A percentile compares a stretch with the other conserved stretches of the same genome.
Evolutionary conservation across 2,797 vertebrate genomes (phyloP).

Genomic region (Ciconia nigra): DNA sequence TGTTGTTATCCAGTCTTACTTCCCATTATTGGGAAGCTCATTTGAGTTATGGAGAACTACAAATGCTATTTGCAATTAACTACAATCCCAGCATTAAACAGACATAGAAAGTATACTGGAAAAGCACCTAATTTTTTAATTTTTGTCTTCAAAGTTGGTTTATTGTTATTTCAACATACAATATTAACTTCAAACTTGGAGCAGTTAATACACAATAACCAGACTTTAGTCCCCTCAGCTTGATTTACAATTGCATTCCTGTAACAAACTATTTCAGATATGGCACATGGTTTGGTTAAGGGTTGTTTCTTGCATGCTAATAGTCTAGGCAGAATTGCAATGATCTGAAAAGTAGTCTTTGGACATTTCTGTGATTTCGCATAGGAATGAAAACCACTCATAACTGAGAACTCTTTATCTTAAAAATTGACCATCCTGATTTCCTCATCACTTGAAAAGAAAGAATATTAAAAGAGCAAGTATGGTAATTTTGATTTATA

Average conservation of each 20-base stretch:
- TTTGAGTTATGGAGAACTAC: background rate
- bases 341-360: background rate
- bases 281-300: background rate
- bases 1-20: background rate
- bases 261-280: background rate
- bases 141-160: background rate
- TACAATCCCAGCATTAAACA: background rate
- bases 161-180: background rate
- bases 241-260: background rate
- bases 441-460: background rate
- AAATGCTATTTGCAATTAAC: background rate
- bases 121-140: background rate
- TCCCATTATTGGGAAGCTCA: background rate
- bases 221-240: background rate
- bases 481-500: background rate
- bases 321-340: background rate
- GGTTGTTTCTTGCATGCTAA: background rate
- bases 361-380: background rate
- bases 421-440: background rate
- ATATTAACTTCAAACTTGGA: background rate
- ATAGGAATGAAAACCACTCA: background rate
- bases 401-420: background rate
- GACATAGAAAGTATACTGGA: background rate
- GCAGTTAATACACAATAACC: background rate
- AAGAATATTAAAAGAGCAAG: background rate